Percentiles rank a stretch among this genome's conserved stretches.
phyloP scores from a whole-genome alignment of 2,888 invertebrate genomes.

The Odontocolon sp. region DNA sequence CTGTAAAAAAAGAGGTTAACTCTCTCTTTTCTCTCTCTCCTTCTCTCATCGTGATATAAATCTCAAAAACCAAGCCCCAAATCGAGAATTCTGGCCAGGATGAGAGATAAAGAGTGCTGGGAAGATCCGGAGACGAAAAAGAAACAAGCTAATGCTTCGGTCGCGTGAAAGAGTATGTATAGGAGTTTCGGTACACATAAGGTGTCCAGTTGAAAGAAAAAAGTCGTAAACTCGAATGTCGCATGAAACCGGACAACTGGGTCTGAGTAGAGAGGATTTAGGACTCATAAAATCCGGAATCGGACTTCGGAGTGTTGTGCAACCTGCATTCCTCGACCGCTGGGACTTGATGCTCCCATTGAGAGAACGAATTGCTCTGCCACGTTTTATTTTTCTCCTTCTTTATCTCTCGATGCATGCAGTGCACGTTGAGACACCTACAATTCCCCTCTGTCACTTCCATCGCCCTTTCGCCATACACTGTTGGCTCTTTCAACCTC shows the following conservation, averaged over 20 bases:
- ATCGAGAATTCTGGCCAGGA: constrained; percentile 1
- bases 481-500: constrained; percentile 23
- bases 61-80: not conserved
- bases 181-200: constrained; percentile 22
- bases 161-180: constrained; percentile 7
- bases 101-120: constrained; percentile 5
- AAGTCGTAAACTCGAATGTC: constrained; percentile 31
- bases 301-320: constrained; percentile 63
- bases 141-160: constrained; percentile 10
- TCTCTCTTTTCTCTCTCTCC: no score
- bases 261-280: constrained; percentile 62
- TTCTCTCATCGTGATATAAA: no score
- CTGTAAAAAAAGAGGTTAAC: no score
- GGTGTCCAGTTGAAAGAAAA: constrained; percentile 37
- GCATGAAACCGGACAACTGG: constrained; percentile 32
- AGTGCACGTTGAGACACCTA: not conserved
- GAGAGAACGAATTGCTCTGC: constrained; percentile 40
- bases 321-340: constrained; percentile 64
- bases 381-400: not conserved
- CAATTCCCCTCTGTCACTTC: constrained; percentile 26
- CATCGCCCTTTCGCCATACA: no score
- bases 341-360: constrained; percentile 54
- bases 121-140: not conserved
- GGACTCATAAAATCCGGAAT: constrained; percentile 67
- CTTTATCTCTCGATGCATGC: not conserved